Conservation (phyloP, 2,888 invertebrate species). For the Incurvaria masculella region DNA sequence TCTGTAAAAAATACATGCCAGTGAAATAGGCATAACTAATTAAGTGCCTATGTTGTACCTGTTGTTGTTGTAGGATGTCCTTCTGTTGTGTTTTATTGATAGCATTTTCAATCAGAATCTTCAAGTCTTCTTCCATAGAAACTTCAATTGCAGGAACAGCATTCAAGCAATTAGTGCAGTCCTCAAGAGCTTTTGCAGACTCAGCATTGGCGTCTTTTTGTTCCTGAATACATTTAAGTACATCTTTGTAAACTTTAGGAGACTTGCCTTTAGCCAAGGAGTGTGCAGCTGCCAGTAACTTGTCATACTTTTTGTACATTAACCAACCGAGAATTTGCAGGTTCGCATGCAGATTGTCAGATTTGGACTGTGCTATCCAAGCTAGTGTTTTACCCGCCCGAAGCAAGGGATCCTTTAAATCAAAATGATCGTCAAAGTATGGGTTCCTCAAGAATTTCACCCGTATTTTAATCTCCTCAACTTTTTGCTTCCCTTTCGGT, state of each 20-base stretch:
- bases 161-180: slow-evolving; percentile 25
- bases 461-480: slow-evolving; percentile 69
- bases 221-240: slow-evolving; percentile 29
- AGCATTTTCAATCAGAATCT: slow-evolving; percentile 49
- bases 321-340: slow-evolving; percentile 64
- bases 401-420: slow-evolving; percentile 66
- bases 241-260: slow-evolving; percentile 31
- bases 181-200: slow-evolving; percentile 22
- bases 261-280: slow-evolving; percentile 22
- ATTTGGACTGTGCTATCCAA: slow-evolving; percentile 52
- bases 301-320: slow-evolving; percentile 64
- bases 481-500: slow-evolving; percentile 28
- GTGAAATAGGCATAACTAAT: no score
- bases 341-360: slow-evolving; percentile 52
- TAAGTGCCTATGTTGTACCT: no score
- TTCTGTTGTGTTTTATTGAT: slow-evolving; percentile 52
- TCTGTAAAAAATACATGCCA: no score
- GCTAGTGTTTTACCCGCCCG: slow-evolving; percentile 82
- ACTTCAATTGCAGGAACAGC: slow-evolving; percentile 21
- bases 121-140: slow-evolving; percentile 43
- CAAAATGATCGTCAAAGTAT: slow-evolving; percentile 88
- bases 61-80: slow-evolving; percentile 57
- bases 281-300: slow-evolving; percentile 27
- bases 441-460: slow-evolving; percentile 78
- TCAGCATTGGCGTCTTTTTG: slow-evolving; percentile 18